Conservation (phyloP, 2,888 invertebrate genomes). For the Epirrhoe alternata region DNA sequence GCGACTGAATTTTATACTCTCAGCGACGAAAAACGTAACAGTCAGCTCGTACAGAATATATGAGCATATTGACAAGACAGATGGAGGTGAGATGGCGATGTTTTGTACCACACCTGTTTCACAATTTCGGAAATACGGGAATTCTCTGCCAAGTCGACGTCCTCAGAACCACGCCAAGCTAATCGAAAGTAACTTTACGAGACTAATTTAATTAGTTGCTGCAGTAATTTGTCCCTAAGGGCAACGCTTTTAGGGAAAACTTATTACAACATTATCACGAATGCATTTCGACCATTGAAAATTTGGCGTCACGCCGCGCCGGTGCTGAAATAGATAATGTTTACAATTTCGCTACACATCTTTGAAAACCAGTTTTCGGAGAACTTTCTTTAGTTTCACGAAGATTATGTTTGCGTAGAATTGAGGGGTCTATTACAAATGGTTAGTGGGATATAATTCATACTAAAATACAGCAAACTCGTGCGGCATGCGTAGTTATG, state of each 20-base stretch:
- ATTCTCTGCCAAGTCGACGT: slow-evolving; percentile 24
- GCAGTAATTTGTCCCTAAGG: neutral
- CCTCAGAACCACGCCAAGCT: slow-evolving; percentile 12
- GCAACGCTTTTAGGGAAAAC: neutral
- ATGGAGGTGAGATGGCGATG: slow-evolving; percentile 16
- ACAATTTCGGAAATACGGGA: slow-evolving; percentile 8
- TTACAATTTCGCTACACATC: slow-evolving; percentile 47
- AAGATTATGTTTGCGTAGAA: slow-evolving; percentile 2
- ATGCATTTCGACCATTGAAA: slow-evolving; percentile 49
- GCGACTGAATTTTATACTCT: slow-evolving; percentile 14
- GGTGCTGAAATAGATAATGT: slow-evolving; percentile 52
- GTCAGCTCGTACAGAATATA: slow-evolving; percentile 23
- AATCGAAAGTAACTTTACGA: neutral
- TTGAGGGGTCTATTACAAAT: slow-evolving; percentile 21
- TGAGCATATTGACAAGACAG: slow-evolving; percentile 20
- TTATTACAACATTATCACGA: slow-evolving; percentile 28
- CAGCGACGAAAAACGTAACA: slow-evolving; percentile 16
- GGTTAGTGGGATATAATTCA: slow-evolving; percentile 27
- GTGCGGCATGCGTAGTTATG: slow-evolving; percentile 47
- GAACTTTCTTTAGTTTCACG: slow-evolving; percentile 14
- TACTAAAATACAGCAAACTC: slow-evolving; percentile 45
- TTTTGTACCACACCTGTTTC: slow-evolving; percentile 20
- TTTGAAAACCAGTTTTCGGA: slow-evolving; percentile 16
- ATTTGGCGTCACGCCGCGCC: slow-evolving; percentile 54
- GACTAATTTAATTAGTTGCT: neutral